Percentiles rank a stretch among this genome's conserved stretches.
Evolutionary conservation across 2,797 vertebrate species (phyloP).

Genomic region (Loriculus beryllinus): DNA sequence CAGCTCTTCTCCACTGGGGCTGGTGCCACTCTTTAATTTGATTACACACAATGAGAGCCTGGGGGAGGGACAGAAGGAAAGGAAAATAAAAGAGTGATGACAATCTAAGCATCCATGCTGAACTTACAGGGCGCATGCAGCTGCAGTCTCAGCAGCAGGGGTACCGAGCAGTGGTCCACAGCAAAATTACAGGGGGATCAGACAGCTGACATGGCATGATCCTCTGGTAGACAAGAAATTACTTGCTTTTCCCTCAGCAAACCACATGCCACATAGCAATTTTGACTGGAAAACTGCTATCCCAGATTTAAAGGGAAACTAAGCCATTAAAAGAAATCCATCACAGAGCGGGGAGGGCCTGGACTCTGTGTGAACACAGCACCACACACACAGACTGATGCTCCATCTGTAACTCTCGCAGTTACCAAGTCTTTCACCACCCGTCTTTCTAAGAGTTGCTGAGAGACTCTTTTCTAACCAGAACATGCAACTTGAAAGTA

Average conservation of each 20-base stretch:
- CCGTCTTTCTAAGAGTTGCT: not conserved
- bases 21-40: not conserved
- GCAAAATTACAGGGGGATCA: not conserved
- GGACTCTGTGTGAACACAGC: rapidly evolving
- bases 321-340: not conserved
- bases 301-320: constrained; percentile 37
- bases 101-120: not conserved
- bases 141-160: not conserved
- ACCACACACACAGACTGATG: rapidly evolving
- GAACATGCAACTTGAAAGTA: not conserved
- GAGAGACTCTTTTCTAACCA: not conserved
- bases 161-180: not conserved
- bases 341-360: not conserved
- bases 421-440: not conserved
- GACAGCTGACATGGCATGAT: constrained; percentile 2
- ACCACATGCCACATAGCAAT: constrained; percentile 18
- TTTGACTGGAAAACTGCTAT: not conserved
- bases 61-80: not conserved
- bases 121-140: not conserved
- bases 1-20: constrained; percentile 1
- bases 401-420: rapidly evolving
- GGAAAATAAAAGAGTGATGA: not conserved
- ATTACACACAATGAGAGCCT: not conserved
- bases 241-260: constrained; percentile 9
- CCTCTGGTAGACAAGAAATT: not conserved